Conservation (phyloP, 1,140 invertebrate genomes). For the Apolygus lucorum region DNA sequence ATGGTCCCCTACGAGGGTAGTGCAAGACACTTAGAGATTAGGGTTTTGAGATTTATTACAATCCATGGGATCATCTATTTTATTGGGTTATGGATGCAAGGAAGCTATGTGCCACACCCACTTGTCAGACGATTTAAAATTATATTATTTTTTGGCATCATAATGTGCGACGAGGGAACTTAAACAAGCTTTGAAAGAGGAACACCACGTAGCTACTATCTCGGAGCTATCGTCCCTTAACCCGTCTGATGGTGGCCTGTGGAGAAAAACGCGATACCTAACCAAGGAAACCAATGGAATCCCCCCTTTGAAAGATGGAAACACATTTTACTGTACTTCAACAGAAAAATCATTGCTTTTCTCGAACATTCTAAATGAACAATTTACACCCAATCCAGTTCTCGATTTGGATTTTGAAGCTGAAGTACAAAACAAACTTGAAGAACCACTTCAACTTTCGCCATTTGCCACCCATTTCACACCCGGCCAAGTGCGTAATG, state of each 20-base stretch:
- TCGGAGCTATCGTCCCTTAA: background rate
- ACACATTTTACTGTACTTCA: background rate
- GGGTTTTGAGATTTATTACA: too few species aligned
- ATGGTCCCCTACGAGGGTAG: too few species aligned
- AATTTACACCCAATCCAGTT: background rate
- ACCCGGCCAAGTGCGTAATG: background rate
- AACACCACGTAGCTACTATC: background rate
- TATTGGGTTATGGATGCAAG: too few species aligned
- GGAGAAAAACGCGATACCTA: background rate
- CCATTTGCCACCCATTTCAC: background rate
- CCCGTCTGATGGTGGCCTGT: too few species aligned
- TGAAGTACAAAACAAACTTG: background rate
- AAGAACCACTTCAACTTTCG: background rate
- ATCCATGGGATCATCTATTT: too few species aligned
- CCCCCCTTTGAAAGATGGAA: background rate
- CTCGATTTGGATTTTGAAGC: background rate
- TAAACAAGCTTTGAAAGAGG: background rate
- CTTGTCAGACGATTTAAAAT: too few species aligned
- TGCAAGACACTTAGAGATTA: too few species aligned
- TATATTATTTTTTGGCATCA: too few species aligned
- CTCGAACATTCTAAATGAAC: background rate
- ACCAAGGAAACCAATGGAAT: background rate
- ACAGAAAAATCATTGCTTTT: background rate
- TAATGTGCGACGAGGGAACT: background rate
- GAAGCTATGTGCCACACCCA: too few species aligned